Base-by-base conservation (phyloP, 2,888 invertebrate genomes). In the Mythimna vitellina region DNA sequence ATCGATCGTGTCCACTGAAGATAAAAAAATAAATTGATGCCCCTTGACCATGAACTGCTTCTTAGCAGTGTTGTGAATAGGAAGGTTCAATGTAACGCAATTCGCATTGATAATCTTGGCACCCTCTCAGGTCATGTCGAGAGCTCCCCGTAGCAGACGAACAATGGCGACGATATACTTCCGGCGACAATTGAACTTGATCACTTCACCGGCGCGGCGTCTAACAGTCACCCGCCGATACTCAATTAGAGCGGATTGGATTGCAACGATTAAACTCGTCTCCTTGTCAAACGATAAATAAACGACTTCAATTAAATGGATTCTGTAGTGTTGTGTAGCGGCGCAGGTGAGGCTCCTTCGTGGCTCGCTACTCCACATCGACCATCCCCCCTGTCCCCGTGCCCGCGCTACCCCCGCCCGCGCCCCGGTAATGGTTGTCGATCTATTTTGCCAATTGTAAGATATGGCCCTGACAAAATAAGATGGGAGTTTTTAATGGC, bases 401-500 rank as follows among this genome's bases (percentile, higher is more conserved):
- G 64, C 62, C 65, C 56, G 32, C 53, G 7, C 29, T 61, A 8
- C 57, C 75, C 66, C 74, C 80, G 42, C 81, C 65, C 53, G 32
- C 69, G 60, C 70, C 75, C 75, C 72, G 61, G 79, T 91, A 91
- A 91, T 91, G 90, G 88, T 84, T 76, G 74, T 79, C 91, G 86
- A 92, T 92, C 88, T 90, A 87, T 92, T 92, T 89, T 76, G 82
- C 87, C 91, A 88, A 91, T 91, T 89, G 89, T 88, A 89, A 91
- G 89, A 89, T 90, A 92, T 89, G 83, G 86, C 88, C 76, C 87
- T 88, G 89, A 90, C 91, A 89, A 89, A 92, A 92, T 88, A 91
- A 92, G 91, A 91, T 86, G 89, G 85, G 86, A 86, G 86, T 90
- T 91, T 92, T 91, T 92, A 92, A 92, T 90, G 89, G 89, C 84